Conservation (phyloP, 2,797 vertebrate species). For the Mycteria americana region DNA sequence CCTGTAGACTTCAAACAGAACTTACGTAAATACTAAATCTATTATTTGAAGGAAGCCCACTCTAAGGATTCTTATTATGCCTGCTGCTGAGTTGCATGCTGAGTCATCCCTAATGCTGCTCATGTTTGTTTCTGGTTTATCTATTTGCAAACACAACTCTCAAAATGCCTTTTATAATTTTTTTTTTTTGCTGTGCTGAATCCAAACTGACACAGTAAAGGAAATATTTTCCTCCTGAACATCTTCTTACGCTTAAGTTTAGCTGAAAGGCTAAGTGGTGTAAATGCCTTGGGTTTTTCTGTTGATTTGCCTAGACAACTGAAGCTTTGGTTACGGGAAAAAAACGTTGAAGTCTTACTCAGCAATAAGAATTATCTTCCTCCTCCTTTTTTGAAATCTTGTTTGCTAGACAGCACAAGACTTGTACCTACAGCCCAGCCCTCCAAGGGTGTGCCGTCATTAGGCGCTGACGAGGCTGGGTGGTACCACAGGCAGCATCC, state of each 20-base stretch:
- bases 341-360: not conserved
- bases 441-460: not conserved
- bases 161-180: not conserved
- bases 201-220: not conserved
- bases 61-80: not conserved
- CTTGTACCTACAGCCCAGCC: not conserved
- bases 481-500: not conserved
- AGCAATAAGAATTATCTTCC: not conserved
- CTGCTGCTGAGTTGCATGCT: not conserved
- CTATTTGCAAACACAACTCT: not conserved
- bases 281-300: not conserved
- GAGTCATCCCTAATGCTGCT: not conserved
- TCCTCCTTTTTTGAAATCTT: not conserved
- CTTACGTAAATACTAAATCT: not conserved
- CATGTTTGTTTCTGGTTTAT: not conserved
- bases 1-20: not conserved
- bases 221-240: not conserved
- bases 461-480: not conserved
- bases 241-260: not conserved
- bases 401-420: not conserved
- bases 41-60: not conserved
- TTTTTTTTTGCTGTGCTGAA: not conserved
- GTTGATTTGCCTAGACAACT: not conserved
- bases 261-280: not conserved
- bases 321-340: not conserved